phyloP scores from a whole-genome alignment of 2,797 vertebrate genomes.

The Otolemur crassicaudatus region DNA sequence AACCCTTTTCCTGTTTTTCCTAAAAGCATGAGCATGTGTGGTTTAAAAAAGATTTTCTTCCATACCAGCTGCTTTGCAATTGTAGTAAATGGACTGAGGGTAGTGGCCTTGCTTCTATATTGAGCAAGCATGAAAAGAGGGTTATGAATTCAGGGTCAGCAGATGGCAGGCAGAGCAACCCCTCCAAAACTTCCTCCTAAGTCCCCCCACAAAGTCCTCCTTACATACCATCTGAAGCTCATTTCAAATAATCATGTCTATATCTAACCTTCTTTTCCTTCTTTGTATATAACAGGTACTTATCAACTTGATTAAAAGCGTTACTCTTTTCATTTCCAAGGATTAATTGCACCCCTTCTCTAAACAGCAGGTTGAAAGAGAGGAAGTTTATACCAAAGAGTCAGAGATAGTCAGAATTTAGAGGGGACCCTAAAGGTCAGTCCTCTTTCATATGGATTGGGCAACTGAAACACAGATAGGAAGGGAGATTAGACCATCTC shows the following conservation, averaged over 20 bases:
- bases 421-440: background rate
- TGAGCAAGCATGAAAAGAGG: slow-evolving; percentile 29
- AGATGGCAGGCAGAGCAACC: background rate
- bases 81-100: background rate
- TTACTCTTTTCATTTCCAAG: slow-evolving; percentile 41
- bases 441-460: background rate
- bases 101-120: background rate
- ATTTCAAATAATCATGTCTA: background rate
- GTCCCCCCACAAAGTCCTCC: background rate
- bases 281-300: background rate
- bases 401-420: slow-evolving; percentile 48
- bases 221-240: background rate
- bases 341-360: background rate
- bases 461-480: background rate
- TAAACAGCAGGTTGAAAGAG: background rate
- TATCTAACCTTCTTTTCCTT: background rate
- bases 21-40: slow-evolving; percentile 10
- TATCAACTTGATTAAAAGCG: slow-evolving; percentile 20
- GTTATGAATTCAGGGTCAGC: background rate
- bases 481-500: slow-evolving; percentile 12
- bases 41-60: background rate
- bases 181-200: background rate
- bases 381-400: slow-evolving; percentile 18
- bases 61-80: background rate
- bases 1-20: background rate